phyloP scores from a whole-genome alignment of 2,113 vertebrate species.

The Theristicus caerulescens region DNA sequence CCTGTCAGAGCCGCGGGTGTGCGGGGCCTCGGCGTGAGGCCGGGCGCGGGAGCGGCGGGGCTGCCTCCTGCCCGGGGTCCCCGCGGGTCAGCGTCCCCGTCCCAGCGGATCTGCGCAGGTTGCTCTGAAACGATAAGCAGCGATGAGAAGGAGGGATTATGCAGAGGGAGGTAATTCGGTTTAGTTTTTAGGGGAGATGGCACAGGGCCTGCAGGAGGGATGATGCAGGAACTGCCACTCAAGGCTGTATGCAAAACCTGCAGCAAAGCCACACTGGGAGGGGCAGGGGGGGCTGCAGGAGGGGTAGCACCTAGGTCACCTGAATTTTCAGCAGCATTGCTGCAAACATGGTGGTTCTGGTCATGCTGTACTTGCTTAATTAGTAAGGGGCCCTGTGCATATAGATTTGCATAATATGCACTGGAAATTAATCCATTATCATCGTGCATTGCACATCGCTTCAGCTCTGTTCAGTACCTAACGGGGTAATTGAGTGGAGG shows the following conservation, averaged over 20 bases:
- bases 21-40: not conserved
- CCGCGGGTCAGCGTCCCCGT: not conserved
- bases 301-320: not conserved
- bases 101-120: fast-evolving
- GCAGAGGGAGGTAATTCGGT: fast-evolving
- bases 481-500: not conserved
- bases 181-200: fast-evolving
- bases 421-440: not conserved
- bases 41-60: not conserved
- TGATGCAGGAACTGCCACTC: not conserved
- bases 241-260: not conserved
- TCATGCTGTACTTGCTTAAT: not conserved
- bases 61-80: not conserved
- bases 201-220: not conserved
- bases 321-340: not conserved
- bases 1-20: not conserved
- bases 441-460: not conserved
- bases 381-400: not conserved
- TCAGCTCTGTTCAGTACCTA: not conserved
- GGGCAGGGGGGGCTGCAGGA: not conserved
- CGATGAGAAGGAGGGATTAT: fast-evolving
- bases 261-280: not conserved
- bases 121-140: fast-evolving
- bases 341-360: not conserved
- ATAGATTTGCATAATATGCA: fast-evolving